phyloP scores from a whole-genome alignment of 2,888 invertebrate genomes.

The Cantharis nigra region DNA sequence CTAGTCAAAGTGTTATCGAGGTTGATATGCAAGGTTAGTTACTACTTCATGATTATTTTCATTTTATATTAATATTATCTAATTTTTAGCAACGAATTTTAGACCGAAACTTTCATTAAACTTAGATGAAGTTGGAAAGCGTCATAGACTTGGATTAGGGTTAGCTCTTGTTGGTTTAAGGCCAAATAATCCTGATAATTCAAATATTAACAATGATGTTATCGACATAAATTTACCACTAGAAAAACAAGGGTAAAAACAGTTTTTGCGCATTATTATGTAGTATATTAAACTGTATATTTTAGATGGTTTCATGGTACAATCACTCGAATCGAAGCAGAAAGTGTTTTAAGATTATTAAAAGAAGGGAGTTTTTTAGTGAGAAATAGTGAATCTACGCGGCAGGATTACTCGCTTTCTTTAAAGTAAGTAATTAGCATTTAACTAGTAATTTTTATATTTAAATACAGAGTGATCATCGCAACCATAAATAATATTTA shows the following conservation, averaged over 20 bases:
- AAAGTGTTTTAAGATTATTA: slow-evolving; percentile 80
- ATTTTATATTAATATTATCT: slow-evolving; percentile 5
- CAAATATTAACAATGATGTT: slow-evolving; percentile 69
- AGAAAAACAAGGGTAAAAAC: slow-evolving; percentile 80
- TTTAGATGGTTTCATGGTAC: slow-evolving; percentile 94
- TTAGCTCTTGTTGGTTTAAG: slow-evolving; percentile 51
- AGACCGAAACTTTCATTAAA: slow-evolving; percentile 77
- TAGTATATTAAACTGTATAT: background rate
- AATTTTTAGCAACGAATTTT: slow-evolving; percentile 48
- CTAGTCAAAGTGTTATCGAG: slow-evolving; percentile 80
- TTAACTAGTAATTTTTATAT: background rate
- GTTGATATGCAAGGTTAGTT: slow-evolving; percentile 68
- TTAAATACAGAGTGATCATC: background rate
- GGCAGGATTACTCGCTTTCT: slow-evolving; percentile 91
- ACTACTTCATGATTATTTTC: background rate
- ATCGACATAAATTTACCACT: slow-evolving; percentile 82
- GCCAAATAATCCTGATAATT: slow-evolving; percentile 57
- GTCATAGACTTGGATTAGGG: slow-evolving; percentile 56
- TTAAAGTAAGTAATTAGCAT: slow-evolving; percentile 77
- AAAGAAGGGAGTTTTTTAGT: slow-evolving; percentile 94
- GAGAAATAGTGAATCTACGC: slow-evolving; percentile 90
- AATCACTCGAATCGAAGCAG: slow-evolving; percentile 89
- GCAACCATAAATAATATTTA: no score
- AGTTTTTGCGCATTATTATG: background rate
- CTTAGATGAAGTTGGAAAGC: slow-evolving; percentile 63